These are phyloP conservation scores for Chromobotia macracanthus DNA, from an alignment of 2,797 vertebrate genomes.

Conservation along the genomic window DNA sequence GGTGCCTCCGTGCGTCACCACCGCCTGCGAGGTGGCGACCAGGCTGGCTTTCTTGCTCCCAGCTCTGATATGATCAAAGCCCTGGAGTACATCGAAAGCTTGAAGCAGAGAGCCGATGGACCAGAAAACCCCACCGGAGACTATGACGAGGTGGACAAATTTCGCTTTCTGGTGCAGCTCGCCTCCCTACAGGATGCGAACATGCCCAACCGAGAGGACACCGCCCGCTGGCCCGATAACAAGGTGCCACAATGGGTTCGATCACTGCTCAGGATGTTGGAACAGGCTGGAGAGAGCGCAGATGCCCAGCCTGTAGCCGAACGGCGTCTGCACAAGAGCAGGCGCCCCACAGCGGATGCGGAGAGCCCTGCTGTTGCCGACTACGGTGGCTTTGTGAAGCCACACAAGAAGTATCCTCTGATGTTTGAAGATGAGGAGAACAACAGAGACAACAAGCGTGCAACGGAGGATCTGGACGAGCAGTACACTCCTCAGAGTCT, in stretches of 20 bases:
- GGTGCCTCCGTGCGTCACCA: slow-evolving; percentile 88
- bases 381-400: slow-evolving; percentile 84
- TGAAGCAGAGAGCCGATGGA: slow-evolving; percentile 85
- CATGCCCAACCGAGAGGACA: slow-evolving; percentile 74
- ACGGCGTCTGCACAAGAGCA: slow-evolving; percentile 72
- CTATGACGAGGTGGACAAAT: slow-evolving; percentile 82
- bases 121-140: slow-evolving; percentile 81
- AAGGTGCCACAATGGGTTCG: slow-evolving; percentile 88
- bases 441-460: slow-evolving; percentile 83
- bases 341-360: slow-evolving; percentile 73
- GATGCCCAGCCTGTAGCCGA: slow-evolving; percentile 76
- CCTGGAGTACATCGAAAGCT: slow-evolving; percentile 96
- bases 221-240: slow-evolving; percentile 76
- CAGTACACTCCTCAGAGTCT: slow-evolving; percentile 97
- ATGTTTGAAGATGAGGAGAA: slow-evolving; percentile 89
- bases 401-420: slow-evolving; percentile 83
- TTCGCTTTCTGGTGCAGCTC: slow-evolving; percentile 80
- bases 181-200: slow-evolving; percentile 78
- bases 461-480: slow-evolving; percentile 94
- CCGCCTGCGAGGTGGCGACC: slow-evolving; percentile 85
- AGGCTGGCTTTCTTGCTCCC: slow-evolving; percentile 78
- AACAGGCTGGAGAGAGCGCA: slow-evolving; percentile 82
- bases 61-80: slow-evolving; percentile 95
- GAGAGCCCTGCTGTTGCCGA: slow-evolving; percentile 75
- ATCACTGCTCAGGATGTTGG: slow-evolving; percentile 85